Percentiles rank a stretch among this genome's conserved stretches.
Conservation (phyloP, 2,113 vertebrate genomes). For the Spizaetus ornatus region DNA sequence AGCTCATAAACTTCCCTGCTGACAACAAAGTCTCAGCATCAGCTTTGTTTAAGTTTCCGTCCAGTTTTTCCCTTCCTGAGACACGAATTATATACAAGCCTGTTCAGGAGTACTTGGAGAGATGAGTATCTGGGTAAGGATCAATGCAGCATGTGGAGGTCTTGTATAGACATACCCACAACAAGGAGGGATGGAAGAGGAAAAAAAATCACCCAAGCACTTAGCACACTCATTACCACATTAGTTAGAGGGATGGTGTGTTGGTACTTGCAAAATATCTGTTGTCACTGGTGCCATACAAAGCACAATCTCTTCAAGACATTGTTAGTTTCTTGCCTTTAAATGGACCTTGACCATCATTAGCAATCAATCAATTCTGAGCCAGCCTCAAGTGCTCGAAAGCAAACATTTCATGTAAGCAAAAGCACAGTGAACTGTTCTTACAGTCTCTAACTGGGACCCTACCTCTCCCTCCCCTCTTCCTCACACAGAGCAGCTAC, state of each 20-base stretch:
- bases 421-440: background rate
- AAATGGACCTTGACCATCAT: background rate
- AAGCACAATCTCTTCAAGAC: background rate
- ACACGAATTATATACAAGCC: background rate
- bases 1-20: background rate
- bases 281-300: background rate
- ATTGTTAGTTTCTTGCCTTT: background rate
- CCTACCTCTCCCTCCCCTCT: background rate
- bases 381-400: background rate
- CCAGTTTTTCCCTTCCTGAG: background rate
- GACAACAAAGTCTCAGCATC: background rate
- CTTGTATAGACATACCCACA: background rate
- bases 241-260: background rate
- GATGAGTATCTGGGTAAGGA: background rate
- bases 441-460: background rate
- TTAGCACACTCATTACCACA: background rate
- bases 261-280: background rate
- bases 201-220: background rate
- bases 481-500: background rate
- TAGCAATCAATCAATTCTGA: background rate
- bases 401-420: background rate
- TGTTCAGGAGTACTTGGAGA: background rate
- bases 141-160: background rate
- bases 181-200: background rate
- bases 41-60: background rate